A percentile compares a stretch with the other conserved stretches of the same genome.
phyloP scores from a whole-genome alignment of 2,113 vertebrate species.

The Tragelaphus scriptus region DNA sequence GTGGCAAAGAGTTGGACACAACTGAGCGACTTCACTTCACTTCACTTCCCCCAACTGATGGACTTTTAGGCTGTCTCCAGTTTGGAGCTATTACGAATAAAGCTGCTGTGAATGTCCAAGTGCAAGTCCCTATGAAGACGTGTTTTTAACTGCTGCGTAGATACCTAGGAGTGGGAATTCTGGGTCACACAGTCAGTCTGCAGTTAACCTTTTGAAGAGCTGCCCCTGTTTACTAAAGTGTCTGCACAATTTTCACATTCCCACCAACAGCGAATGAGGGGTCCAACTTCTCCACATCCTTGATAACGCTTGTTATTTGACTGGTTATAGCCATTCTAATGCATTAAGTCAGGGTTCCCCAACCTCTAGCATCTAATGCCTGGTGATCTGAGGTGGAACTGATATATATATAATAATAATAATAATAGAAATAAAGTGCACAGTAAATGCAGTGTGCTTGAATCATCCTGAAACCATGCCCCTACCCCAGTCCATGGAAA shows the following conservation, averaged over 20 bases:
- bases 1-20: no score
- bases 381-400: background rate
- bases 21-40: no score
- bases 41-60: no score
- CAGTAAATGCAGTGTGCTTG: background rate
- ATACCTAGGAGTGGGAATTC: background rate
- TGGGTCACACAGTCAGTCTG: rapidly evolving
- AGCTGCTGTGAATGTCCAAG: background rate
- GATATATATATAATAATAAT: background rate
- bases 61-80: background rate
- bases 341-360: background rate
- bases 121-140: background rate
- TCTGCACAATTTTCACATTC: background rate
- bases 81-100: background rate
- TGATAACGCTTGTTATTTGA: background rate
- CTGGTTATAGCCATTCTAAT: background rate
- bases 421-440: background rate
- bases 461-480: background rate
- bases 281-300: background rate
- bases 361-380: background rate
- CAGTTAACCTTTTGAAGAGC: background rate
- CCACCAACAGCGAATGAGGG: background rate
- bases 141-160: background rate
- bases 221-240: background rate
- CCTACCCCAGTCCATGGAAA: background rate